A percentile compares a stretch with the other conserved stretches of the same genome.
Conservation (phyloP, 2,113 vertebrate genomes). For the Syngnathoides biaculeatus region DNA sequence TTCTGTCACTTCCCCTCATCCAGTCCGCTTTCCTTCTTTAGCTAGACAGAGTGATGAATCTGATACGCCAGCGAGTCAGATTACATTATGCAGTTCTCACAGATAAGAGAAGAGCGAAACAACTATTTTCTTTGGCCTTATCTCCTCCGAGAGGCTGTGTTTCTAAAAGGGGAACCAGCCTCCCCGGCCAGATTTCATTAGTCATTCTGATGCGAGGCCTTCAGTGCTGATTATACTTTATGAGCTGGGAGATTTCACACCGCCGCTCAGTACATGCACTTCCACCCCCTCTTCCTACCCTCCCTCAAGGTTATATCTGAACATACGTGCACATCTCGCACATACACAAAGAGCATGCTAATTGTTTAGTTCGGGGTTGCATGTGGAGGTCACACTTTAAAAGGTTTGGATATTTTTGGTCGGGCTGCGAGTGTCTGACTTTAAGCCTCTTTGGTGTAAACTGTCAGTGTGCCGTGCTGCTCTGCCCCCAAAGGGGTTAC, state of each 20-base stretch:
- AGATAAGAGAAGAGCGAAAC: constrained; percentile 66
- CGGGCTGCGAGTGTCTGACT: constrained; percentile 28
- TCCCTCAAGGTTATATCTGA: constrained; percentile 8
- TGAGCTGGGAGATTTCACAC: constrained; percentile 44
- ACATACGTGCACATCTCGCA: background rate
- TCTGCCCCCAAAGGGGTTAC: background rate
- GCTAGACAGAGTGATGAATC: constrained; percentile 64
- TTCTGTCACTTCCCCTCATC: background rate
- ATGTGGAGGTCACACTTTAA: constrained; percentile 56
- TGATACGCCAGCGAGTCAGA: constrained; percentile 61
- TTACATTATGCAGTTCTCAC: constrained; percentile 67
- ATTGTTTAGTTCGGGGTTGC: constrained; percentile 61
- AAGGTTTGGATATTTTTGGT: constrained; percentile 41
- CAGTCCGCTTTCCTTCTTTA: constrained; percentile 12
- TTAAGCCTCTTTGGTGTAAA: constrained; percentile 16
- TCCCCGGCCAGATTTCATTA: constrained; percentile 62
- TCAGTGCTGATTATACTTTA: constrained; percentile 61
- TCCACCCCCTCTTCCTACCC: background rate
- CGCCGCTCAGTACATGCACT: constrained; percentile 18
- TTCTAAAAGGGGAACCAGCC: constrained; percentile 65
- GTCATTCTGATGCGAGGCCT: constrained; percentile 59
- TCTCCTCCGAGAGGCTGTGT: constrained; percentile 60
- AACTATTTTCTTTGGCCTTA: constrained; percentile 70
- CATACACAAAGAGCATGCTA: constrained; percentile 26
- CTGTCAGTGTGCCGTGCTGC: background rate